Evolutionary conservation across 2,797 vertebrate species (phyloP).

Genomic region (Microctenopoma stevenorrisi): DNA sequence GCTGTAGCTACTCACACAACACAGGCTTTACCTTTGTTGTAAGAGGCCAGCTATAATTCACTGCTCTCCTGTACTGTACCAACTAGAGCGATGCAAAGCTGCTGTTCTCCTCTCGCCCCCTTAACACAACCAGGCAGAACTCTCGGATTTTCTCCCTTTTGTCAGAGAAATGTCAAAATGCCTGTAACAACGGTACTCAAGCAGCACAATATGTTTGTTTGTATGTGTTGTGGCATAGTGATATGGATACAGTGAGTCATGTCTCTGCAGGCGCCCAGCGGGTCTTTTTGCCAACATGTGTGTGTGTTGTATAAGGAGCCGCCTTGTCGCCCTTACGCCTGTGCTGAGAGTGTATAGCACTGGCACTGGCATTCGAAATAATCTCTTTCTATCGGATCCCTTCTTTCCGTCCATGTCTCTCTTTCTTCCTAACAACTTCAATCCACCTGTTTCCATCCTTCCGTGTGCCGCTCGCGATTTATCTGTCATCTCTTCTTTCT

Average conservation of each 20-base stretch:
- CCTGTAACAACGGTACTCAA: slow-evolving; percentile 54
- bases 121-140: slow-evolving; percentile 50
- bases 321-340: slow-evolving; percentile 58
- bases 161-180: slow-evolving; percentile 68
- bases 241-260: slow-evolving; percentile 75
- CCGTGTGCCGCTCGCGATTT: slow-evolving; percentile 61
- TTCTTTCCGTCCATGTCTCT: slow-evolving; percentile 68
- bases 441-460: slow-evolving; percentile 74
- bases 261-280: slow-evolving; percentile 67
- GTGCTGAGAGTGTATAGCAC: slow-evolving; percentile 41
- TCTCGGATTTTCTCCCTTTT: slow-evolving; percentile 55
- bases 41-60: slow-evolving; percentile 53
- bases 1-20: slow-evolving; percentile 33
- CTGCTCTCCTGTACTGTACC: slow-evolving; percentile 60
- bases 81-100: slow-evolving; percentile 62
- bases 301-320: slow-evolving; percentile 64
- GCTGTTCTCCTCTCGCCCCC: slow-evolving; percentile 50
- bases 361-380: slow-evolving; percentile 66
- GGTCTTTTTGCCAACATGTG: slow-evolving; percentile 60
- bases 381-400: slow-evolving; percentile 71
- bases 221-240: slow-evolving; percentile 65
- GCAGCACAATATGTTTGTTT: slow-evolving; percentile 73
- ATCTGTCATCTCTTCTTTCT: slow-evolving; percentile 66
- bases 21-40: slow-evolving; percentile 51
- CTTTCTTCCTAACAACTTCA: slow-evolving; percentile 67